Percentiles rank a stretch among this genome's conserved stretches.
These are phyloP conservation scores for Chiridota heheva DNA, from an alignment of 35 echinoderm and acorn worm genomes.

Conservation along the genomic window DNA sequence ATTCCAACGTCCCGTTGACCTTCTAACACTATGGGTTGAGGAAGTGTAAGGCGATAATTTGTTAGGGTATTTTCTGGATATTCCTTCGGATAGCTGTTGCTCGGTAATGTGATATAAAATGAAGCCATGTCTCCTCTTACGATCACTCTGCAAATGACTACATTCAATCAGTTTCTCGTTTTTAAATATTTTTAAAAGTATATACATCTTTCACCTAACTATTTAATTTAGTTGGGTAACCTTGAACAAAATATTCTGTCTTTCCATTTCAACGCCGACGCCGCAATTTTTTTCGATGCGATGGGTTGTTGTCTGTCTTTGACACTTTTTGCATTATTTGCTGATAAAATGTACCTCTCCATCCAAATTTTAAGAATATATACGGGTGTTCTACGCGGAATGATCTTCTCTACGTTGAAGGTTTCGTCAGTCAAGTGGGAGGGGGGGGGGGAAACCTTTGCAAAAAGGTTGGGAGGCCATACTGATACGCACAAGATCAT, in stretches of 20 bases:
- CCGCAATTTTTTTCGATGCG: conserved; percentile 70
- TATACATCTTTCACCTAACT: conserved; percentile 67
- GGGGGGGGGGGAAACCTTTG: too few species aligned
- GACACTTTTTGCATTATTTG: conserved; percentile 60
- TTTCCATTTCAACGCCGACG: conserved; percentile 18
- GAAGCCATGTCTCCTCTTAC: too few species aligned
- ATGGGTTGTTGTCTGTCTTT: conserved; percentile 30
- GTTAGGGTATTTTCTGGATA: conserved; percentile 32
- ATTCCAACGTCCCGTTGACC: conserved; percentile 30
- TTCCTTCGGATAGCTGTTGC: conserved; percentile 9
- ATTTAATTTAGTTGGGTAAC: conserved; percentile 74
- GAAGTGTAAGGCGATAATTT: conserved; percentile 35
- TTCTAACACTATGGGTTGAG: conserved; percentile 19
- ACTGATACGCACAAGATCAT: too few species aligned
- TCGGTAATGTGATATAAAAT: conserved; percentile 25
- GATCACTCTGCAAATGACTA: not conserved
- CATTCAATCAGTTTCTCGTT: not conserved
- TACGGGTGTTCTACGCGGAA: too few species aligned
- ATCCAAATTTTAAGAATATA: too few species aligned
- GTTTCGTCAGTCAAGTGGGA: too few species aligned
- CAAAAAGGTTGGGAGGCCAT: too few species aligned
- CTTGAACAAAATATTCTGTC: conserved; percentile 70
- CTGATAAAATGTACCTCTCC: too few species aligned
- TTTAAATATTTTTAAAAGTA: too few species aligned
- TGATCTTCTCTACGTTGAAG: too few species aligned